Base-by-base conservation (phyloP, 2,888 invertebrate genomes). In the Clitarchus hookeri region DNA sequence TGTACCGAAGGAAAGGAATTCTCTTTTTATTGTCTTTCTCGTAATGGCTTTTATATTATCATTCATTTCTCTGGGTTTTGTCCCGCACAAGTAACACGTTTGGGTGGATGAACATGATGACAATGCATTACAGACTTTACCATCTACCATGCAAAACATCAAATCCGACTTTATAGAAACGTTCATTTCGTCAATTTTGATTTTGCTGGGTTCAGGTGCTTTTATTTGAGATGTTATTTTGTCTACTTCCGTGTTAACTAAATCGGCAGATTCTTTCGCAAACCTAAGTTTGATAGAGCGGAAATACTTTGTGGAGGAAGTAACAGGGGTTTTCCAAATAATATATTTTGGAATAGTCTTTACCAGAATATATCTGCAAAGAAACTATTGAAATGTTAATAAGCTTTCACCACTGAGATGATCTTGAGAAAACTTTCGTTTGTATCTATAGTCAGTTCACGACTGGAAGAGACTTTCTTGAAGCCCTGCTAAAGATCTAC, bases 81-180 rank as follows among this genome's bases (percentile, higher is more conserved):
- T 85, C 54, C 88, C 84, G 85, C 87, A 89, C 83, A 88, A 83
- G 80, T 88, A 88, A 83, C 88, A 88, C 83, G 87, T 79, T 84
- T 85, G 85, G 36, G 86, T 44, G 77, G 87, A 89, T 65, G 87
- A 88, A n/a, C 79, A 85, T 48, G 87, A 87, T 25, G 88, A 87
- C 48, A 88, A 84, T 25, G 87, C 87, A 86, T 88, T 89, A 83
- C 84, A 87, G 9, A 89, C 86, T 83, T 89, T 88, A 48, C 87
- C 88, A 79, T 89, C 88, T 77, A 88, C 85, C 88, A 88, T 89
- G 54, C 88, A 88, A 54, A 89, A 88, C 25, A 86, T 79, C 84
- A 89, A 44, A 85, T 87, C 83, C n/a, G 87, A 87, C 82, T 85
- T 83, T 44, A 89, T 83, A 78, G n/a, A 65, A 77, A 87, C 27